A percentile compares a stretch with the other conserved stretches of the same genome.
phyloP scores from a whole-genome alignment of 2,888 invertebrate genomes.

The Gymnocheta viridis region DNA sequence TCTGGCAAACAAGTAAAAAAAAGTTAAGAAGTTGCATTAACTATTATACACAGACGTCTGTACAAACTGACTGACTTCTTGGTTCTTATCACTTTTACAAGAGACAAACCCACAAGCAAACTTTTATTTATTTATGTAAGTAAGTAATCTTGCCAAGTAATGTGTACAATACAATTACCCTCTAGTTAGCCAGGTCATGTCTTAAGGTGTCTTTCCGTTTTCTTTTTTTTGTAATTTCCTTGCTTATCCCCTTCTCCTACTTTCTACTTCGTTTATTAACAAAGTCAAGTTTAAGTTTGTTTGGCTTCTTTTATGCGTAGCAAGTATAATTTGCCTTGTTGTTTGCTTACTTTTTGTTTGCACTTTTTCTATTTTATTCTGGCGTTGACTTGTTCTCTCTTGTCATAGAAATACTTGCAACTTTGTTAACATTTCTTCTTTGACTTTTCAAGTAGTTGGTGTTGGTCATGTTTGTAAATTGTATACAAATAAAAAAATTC shows the following conservation, averaged over 20 bases:
- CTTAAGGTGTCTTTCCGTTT: conserved; percentile 57
- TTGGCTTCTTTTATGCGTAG: conserved; percentile 56
- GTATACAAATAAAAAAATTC: background rate
- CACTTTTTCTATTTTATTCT: background rate
- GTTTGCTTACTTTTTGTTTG: background rate
- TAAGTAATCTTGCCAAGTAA: conserved; percentile 34
- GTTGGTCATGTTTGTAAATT: conserved; percentile 44
- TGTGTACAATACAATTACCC: conserved; percentile 64
- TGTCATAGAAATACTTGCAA: conserved; percentile 19
- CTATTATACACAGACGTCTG: background rate
- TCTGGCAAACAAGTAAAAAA: background rate
- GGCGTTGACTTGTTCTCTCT: conserved; percentile 18
- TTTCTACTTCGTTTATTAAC: conserved; percentile 31
- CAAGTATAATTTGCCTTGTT: conserved; percentile 21
- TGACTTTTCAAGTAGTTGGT: conserved; percentile 52
- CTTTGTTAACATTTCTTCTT: conserved; percentile 57
- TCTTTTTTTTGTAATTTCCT: background rate
- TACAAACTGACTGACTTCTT: background rate
- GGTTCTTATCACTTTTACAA: conserved; percentile 26
- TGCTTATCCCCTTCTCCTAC: background rate
- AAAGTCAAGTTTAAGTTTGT: conserved; percentile 69
- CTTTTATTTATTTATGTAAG: conserved; percentile 6
- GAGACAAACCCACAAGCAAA: background rate
- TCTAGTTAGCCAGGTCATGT: conserved; percentile 69
- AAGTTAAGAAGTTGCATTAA: conserved; percentile 24